These are phyloP conservation scores for Heliconius hortense DNA, from an alignment of 2,888 invertebrate species.

Conservation along the genomic window DNA sequence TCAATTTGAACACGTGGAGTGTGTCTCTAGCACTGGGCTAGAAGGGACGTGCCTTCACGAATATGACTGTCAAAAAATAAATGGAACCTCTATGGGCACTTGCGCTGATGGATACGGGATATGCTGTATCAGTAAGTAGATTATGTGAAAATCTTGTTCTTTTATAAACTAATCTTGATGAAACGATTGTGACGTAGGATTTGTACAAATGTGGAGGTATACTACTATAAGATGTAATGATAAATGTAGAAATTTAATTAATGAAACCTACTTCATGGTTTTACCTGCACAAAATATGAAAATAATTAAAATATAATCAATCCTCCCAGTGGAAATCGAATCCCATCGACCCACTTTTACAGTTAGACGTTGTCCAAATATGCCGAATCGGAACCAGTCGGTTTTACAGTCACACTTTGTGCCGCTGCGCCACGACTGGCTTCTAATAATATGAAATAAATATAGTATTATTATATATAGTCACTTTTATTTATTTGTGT, in stretches of 20 bases:
- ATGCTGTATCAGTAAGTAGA: conserved; percentile 88
- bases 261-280: too few relatives aligned
- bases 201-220: too few relatives aligned
- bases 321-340: too few relatives aligned
- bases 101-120: conserved; percentile 89
- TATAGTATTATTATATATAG: neutral
- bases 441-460: too few relatives aligned
- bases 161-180: neutral
- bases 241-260: too few relatives aligned
- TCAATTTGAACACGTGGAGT: conserved; percentile 85
- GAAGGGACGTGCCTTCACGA: conserved; percentile 87
- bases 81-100: conserved; percentile 84
- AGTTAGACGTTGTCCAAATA: neutral
- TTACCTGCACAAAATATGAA: too few relatives aligned
- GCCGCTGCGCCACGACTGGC: too few relatives aligned
- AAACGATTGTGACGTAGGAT: too few relatives aligned
- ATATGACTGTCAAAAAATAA: conserved; percentile 83
- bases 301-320: too few relatives aligned
- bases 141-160: neutral
- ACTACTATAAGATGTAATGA: too few relatives aligned
- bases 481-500: neutral
- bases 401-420: too few relatives aligned
- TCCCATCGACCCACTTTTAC: neutral
- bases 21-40: conserved; percentile 80
- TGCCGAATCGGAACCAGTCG: too few relatives aligned